Base-by-base conservation (phyloP, 1,140 invertebrate genomes). In the Melitaea cinxia region DNA sequence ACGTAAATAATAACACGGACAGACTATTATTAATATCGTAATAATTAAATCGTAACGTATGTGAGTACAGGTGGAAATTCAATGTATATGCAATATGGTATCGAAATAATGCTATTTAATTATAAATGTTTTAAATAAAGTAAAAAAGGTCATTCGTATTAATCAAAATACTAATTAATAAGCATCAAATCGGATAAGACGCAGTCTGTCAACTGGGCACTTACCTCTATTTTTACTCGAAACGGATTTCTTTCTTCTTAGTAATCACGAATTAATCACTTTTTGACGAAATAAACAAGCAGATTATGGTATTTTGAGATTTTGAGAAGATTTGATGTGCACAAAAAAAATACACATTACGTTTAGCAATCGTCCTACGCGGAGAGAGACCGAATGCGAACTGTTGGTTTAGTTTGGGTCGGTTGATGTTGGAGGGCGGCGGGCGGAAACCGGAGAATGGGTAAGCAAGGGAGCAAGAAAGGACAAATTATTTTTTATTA, bases 291-390 rank as follows among this genome's bases (percentile, higher is more conserved):
- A 74, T 72, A 68, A 81, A 78, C 75, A 78, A 78, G 65, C 77
- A 71, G 73, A 83, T 83, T 83, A 89, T 75, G 88, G 84, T 88
- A 91, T 91, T 88, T 88, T 91, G 56, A 87, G 78, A 68, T 83
- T 87, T 87, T 87, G 83, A 70, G 80, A 85, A 72, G 81, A 85
- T 89, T 86, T 91, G 54, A 88, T 80, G 68, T 91, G 83, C 88
- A 91, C 85, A 86, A 86, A 89, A 90, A 89, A 90, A 85, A 81
- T 83, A 87, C 77, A 87, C 90, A 91, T 91, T 78, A 78, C 89
- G 86, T 75, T 81, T 61, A 82, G 74, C 75, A 78, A 72, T 79
- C 84, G 87, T 87, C 85, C 75, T 61, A 60, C 83, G 72, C 83
- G 77, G 73, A 78, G 70, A 80, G 74, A 82, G 78, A 83, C 80